A percentile compares a stretch with the other conserved stretches of the same genome.
Evolutionary conservation across 2,113 vertebrate species (phyloP).

Genomic region (Paramormyrops kingsleyae): DNA sequence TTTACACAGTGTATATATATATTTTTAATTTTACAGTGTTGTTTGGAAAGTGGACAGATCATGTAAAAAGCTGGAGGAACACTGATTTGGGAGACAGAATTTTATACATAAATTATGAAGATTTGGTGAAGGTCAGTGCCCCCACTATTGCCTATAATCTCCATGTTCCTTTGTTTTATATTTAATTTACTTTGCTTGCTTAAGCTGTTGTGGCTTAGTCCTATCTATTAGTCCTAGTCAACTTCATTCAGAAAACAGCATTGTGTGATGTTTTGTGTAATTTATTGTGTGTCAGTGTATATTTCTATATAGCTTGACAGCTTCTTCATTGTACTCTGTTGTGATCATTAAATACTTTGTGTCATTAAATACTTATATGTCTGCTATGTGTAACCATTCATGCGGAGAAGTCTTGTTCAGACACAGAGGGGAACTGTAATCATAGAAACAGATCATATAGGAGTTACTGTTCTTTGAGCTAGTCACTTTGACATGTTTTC

Average conservation of each 20-base stretch:
- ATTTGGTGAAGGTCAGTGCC: constrained; percentile 55
- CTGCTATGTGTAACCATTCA: too few species aligned
- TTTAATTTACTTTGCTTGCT: neutral
- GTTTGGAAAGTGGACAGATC: constrained; percentile 69
- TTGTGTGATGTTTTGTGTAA: neutral
- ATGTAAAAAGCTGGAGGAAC: constrained; percentile 61
- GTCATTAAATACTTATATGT: too few species aligned
- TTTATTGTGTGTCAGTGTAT: neutral
- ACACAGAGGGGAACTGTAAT: neutral
- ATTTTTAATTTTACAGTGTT: constrained; percentile 35
- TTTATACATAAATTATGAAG: constrained; percentile 61
- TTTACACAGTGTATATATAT: neutral
- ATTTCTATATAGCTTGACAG: neutral
- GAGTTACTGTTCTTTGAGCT: neutral
- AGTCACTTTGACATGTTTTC: neutral
- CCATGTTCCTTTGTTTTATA: neutral
- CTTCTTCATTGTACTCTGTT: neutral
- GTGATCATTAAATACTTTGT: too few species aligned
- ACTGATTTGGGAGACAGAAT: constrained; percentile 54
- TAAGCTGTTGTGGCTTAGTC: neutral
- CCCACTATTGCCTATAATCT: neutral
- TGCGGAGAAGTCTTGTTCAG: too few species aligned
- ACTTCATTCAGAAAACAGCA: neutral
- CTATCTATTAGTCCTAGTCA: neutral
- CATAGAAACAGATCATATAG: neutral